These are phyloP conservation scores for Conus ventricosus DNA, from an alignment of 1,140 invertebrate genomes.

Conservation along the genomic window DNA sequence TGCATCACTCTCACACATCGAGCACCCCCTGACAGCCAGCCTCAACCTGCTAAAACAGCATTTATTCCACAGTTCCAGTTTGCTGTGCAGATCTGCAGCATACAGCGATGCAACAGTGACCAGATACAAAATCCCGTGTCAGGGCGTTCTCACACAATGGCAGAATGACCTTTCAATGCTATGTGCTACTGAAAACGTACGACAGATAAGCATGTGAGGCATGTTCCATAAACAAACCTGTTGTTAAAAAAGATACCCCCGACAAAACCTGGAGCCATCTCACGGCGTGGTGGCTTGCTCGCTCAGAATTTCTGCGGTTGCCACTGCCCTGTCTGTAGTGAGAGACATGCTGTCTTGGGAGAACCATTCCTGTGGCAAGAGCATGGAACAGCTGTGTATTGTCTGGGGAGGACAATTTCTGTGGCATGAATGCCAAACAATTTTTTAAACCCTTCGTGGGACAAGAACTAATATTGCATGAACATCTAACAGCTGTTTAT, in stretches of 20 bases:
- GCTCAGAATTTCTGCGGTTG: no score
- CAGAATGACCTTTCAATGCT: not conserved
- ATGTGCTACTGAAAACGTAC: not conserved
- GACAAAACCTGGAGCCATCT: not conserved
- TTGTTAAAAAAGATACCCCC: not conserved
- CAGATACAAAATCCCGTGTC: not conserved
- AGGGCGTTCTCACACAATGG: not conserved
- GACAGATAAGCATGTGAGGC: not conserved
- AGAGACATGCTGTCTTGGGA: not conserved
- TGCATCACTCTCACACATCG: not conserved
- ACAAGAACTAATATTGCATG: no score
- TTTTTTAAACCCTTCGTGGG: no score
- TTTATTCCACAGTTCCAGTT: slow-evolving; percentile 29
- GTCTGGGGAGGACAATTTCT: not conserved
- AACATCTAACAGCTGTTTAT: no score
- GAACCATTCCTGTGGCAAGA: not conserved
- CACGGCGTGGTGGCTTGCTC: no score
- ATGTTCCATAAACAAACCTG: not conserved
- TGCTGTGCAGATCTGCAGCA: not conserved
- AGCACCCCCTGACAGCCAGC: not conserved
- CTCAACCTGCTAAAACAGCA: slow-evolving; percentile 30
- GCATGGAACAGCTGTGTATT: no score
- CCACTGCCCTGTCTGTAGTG: not conserved
- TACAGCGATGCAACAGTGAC: not conserved
- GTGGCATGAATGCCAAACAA: not conserved